Conservation (phyloP, 2,888 invertebrate species). For the Drosophila nigricruria region DNA sequence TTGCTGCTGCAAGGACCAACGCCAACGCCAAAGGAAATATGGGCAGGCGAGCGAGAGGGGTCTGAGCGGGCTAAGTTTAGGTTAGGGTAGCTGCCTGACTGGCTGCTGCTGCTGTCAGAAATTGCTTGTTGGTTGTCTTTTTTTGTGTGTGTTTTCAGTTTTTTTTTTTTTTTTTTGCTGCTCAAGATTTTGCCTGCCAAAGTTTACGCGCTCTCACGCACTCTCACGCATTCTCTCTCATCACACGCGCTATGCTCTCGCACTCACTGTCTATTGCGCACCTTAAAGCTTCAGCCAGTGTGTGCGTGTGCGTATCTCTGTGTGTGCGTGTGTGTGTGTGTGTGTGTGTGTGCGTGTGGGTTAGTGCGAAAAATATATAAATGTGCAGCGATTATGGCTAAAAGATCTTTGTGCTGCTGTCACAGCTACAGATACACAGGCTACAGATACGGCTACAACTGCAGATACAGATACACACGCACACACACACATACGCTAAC, state of each 20-base stretch:
- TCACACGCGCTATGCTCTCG: slow-evolving; percentile 26
- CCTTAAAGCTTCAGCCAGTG: slow-evolving; percentile 60
- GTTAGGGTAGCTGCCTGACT: slow-evolving; percentile 10
- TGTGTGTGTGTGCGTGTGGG: slow-evolving; percentile 27
- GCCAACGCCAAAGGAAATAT: slow-evolving; percentile 59
- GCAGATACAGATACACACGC: slow-evolving; percentile 26
- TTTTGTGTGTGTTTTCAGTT: slow-evolving; percentile 17
- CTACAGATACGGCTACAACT: slow-evolving; percentile 19
- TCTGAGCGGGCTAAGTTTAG: background rate
- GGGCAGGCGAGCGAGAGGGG: background rate
- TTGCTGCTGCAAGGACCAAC: slow-evolving; percentile 52
- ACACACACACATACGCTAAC: slow-evolving; percentile 4
- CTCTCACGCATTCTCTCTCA: slow-evolving; percentile 31
- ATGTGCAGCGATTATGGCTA: slow-evolving; percentile 77
- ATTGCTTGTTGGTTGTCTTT: slow-evolving; percentile 50
- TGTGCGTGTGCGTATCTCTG: slow-evolving; percentile 11
- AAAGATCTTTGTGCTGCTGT: slow-evolving; percentile 66
- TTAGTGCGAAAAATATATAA: slow-evolving; percentile 66
- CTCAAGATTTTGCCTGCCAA: slow-evolving; percentile 69
- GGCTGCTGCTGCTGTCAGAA: slow-evolving; percentile 40
- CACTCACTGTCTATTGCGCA: slow-evolving; percentile 49
- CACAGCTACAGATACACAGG: slow-evolving; percentile 44
- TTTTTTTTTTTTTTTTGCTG: slow-evolving; percentile 16
- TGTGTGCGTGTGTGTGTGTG: slow-evolving; percentile 18
- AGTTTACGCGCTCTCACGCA: slow-evolving; percentile 73